Base-by-base conservation (phyloP, 2,113 vertebrate genomes). In the Junco hyemalis region DNA sequence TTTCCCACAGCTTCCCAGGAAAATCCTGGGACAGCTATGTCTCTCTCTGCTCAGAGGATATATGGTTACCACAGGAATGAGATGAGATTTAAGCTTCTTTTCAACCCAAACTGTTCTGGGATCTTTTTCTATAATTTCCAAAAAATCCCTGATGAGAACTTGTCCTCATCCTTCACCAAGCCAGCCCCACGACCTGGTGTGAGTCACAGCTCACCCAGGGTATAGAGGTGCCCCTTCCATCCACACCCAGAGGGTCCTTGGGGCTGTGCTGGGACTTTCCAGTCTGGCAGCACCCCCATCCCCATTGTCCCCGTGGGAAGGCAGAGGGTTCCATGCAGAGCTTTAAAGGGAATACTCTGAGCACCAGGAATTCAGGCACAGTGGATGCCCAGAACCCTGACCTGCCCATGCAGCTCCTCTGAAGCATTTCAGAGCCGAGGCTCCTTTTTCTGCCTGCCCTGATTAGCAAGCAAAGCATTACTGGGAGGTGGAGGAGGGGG, bases 161-260 rank as follows among this genome's bases (percentile, higher is more conserved):
- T 0, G 0, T 5, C 53, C 14, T 33, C 16, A 61, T 7, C 64
- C 21, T 56, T 35, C 19, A 44, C 18, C 63, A 6, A 70, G 36
- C 9, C 82, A 63, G 71, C 12, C 11, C 54, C 87, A 36, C 0
- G 5, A 0, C 26, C 2, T 2, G 15, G 16, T 12, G 7, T 0
- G 17, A 64, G 29, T 16, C 33, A 0, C 2, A 47, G 74, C 77
- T 51, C 19, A 0, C 3, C 12, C 10, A 35, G 24, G 1, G 59
- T 35, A 14, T 0, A 1, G 26, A 59, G 40, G 14, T 6, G 51
- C 25, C 24, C 42, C n/a, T 16, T 26, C 74, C 28, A 15, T 5
- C 35, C 47, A 12, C 23, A 47, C 63, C 79, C 74, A 51, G 48
- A 33, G 24, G 26, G 5, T n/a, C 71, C 79, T 11, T 2, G 7